phyloP scores from a whole-genome alignment of 2,888 invertebrate genomes.

The Oegoconia quadripuncta region DNA sequence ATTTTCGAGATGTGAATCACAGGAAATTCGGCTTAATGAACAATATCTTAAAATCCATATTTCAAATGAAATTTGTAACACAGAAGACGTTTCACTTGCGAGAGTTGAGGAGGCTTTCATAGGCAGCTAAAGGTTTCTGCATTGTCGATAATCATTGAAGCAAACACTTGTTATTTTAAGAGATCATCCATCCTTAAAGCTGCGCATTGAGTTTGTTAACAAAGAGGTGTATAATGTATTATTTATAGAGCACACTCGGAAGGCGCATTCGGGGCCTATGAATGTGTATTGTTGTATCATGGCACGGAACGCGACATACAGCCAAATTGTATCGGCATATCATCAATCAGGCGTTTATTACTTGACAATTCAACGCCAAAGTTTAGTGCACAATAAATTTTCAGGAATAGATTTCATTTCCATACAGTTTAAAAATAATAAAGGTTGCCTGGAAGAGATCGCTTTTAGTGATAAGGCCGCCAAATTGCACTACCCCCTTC shows the following conservation, averaged over 20 bases:
- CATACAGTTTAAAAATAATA: not conserved
- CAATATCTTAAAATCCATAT: not conserved
- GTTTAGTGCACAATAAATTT: constrained; percentile 21
- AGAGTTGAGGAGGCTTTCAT: constrained; percentile 54
- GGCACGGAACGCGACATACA: constrained; percentile 37
- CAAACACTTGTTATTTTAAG: constrained; percentile 81
- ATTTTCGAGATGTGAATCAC: not conserved
- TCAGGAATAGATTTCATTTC: not conserved
- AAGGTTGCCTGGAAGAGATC: too few species aligned
- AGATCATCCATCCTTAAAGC: constrained; percentile 78
- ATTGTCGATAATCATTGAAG: constrained; percentile 79
- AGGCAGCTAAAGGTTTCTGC: constrained; percentile 72
- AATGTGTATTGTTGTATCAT: constrained; percentile 41
- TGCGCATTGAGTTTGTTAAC: constrained; percentile 62
- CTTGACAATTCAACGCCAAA: constrained; percentile 53
- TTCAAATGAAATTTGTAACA: not conserved
- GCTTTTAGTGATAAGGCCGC: too few species aligned
- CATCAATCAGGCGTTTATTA: constrained; percentile 61
- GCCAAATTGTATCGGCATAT: constrained; percentile 54
- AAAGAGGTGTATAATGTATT: constrained; percentile 75
- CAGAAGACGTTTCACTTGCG: not conserved
- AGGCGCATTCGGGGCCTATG: constrained; percentile 64
- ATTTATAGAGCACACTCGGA: constrained; percentile 75
- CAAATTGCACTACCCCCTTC: too few species aligned
- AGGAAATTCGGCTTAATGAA: constrained; percentile 18